These are phyloP conservation scores for Aselliscus stoliczkanus DNA, from an alignment of 2,797 vertebrate genomes.

Conservation along the genomic window DNA sequence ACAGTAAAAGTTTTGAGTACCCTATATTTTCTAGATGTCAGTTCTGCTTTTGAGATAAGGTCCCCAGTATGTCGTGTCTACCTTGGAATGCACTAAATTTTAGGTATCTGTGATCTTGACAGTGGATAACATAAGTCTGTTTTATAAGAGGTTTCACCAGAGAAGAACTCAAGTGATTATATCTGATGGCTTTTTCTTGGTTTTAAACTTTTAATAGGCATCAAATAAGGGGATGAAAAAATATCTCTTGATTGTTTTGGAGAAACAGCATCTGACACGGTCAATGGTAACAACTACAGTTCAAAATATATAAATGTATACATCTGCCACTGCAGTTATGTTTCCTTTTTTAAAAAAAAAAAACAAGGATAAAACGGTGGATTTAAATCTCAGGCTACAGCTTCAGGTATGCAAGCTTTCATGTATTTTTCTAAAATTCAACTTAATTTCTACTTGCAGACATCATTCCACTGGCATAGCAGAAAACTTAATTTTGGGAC, in stretches of 20 bases:
- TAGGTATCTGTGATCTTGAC: background rate
- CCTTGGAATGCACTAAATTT: slow-evolving; percentile 30
- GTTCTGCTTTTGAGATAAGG: slow-evolving; percentile 21
- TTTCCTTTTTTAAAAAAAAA: background rate
- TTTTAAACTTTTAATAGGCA: background rate
- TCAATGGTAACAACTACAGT: background rate
- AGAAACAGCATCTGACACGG: background rate
- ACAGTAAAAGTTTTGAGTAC: background rate
- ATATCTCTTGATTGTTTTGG: slow-evolving; percentile 9
- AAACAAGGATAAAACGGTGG: background rate
- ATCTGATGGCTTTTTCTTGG: slow-evolving; percentile 15
- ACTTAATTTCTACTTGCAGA: background rate
- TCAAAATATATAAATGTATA: background rate
- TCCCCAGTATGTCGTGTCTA: background rate
- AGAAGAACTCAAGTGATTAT: background rate
- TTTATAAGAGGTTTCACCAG: slow-evolving; percentile 32
- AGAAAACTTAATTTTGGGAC: background rate
- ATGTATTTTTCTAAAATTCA: slow-evolving; percentile 17
- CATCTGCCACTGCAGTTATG: background rate
- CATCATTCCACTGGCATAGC: background rate
- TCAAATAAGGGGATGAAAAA: slow-evolving; percentile 42
- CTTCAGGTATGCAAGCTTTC: background rate
- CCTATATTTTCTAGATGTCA: background rate
- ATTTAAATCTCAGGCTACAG: background rate
- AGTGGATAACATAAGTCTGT: background rate